phyloP scores from a whole-genome alignment of 2,113 vertebrate genomes.

The Garra rufa region DNA sequence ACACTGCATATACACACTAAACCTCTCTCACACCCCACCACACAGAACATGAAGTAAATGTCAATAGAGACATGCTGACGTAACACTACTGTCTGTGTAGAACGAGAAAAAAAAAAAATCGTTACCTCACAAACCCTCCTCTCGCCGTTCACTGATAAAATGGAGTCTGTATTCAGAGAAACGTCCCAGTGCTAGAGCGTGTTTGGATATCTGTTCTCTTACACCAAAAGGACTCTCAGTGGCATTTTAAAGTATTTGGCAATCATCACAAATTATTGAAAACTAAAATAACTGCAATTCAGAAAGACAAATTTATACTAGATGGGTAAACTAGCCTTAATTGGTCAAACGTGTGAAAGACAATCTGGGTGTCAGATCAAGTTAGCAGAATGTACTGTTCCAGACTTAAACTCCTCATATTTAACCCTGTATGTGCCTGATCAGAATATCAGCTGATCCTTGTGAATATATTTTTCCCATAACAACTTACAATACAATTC shows the following conservation, averaged over 20 bases:
- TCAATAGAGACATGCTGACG: slow-evolving; percentile 56
- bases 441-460: not conserved
- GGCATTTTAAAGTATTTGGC: not conserved
- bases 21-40: slow-evolving; percentile 5
- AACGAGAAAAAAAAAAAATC: slow-evolving; percentile 40
- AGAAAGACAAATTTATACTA: not conserved
- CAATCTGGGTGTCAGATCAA: not conserved
- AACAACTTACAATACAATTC: no score
- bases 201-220: not conserved
- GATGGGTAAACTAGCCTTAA: not conserved
- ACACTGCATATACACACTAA: not conserved
- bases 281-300: not conserved
- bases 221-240: not conserved
- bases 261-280: not conserved
- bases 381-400: not conserved
- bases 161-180: not conserved
- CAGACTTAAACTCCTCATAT: not conserved
- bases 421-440: slow-evolving; percentile 1
- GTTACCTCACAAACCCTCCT: slow-evolving; percentile 20
- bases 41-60: slow-evolving; percentile 38
- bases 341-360: not conserved
- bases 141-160: slow-evolving; percentile 10
- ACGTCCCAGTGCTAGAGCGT: not conserved
- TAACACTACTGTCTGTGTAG: slow-evolving; percentile 31
- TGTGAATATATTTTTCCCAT: not conserved